Base-by-base conservation (phyloP, 2,888 invertebrate species). In the Camptogramma bilineatum region DNA sequence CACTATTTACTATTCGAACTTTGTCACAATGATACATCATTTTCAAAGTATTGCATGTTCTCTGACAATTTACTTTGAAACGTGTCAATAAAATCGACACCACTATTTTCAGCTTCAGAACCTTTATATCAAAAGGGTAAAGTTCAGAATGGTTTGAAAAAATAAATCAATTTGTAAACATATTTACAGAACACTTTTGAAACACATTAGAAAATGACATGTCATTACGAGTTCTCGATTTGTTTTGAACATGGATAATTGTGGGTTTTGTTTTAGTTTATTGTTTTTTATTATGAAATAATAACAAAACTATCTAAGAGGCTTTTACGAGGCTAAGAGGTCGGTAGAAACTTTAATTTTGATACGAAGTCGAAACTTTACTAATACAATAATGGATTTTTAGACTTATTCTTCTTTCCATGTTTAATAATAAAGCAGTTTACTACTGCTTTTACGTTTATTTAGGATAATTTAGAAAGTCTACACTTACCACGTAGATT, bases 121-220 rank as follows among this genome's bases (percentile, higher is more conserved):
- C 17, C 59, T 47, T 28, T 52, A 55, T 39, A 0, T 0, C 4
- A 10, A 16, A 4, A 8, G 1, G 2, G 4, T 47, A 64, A 13
- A 47, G 55, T 17, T 55, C 47, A 64, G 48, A 55, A 39, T 51
- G 13, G n/a, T 16, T 54, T 42, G 28, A 39, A 47, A 9, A 13
- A 19, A 5, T 17, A 16, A n/a, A 2, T 4, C 17, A 16, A 21
- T 47, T 42, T 31, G 31, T 39, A 51, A 28, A 10, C 46, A 17
- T 57, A 46, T 39, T 60, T 47, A 59, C 47, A n/a, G 47, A 60
- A 55, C 28, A 60, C 39, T 24, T 55, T 55, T 7, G 39, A 17
- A 31, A 42, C 47, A n/a, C 51, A 53, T 59, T 59, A 55, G 39
- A 50, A 52, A 66, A 66, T 59, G 39, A 59, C 56, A 66, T 52